Evolutionary conservation across 2,888 invertebrate genomes (phyloP).

Genomic region (Drosophila maculinotata): DNA sequence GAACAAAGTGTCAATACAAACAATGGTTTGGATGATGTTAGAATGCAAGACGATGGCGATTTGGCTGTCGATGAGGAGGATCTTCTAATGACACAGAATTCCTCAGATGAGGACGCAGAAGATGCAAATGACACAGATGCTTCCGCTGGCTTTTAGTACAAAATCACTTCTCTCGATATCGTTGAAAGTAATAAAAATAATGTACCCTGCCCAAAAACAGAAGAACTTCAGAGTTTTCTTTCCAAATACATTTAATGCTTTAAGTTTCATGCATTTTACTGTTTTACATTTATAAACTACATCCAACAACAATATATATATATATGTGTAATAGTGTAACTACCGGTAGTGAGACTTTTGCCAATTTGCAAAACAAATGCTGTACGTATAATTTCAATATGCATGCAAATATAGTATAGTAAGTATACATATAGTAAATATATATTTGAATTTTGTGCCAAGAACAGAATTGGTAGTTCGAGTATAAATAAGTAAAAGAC

Average conservation of each 20-base stretch:
- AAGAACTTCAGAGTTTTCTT: slow-evolving; percentile 37
- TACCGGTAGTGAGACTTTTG: slow-evolving; percentile 58
- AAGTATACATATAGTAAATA: slow-evolving; percentile 23
- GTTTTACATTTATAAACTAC: slow-evolving; percentile 61
- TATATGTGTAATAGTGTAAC: slow-evolving; percentile 42
- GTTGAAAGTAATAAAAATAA: slow-evolving; percentile 19
- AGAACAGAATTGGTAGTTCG: slow-evolving; percentile 33
- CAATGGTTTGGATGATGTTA: slow-evolving; percentile 34
- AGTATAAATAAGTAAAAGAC: slow-evolving; percentile 36
- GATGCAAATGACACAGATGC: slow-evolving; percentile 61
- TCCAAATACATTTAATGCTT: slow-evolving; percentile 62
- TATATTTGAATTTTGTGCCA: slow-evolving; percentile 51
- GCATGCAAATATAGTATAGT: slow-evolving; percentile 52
- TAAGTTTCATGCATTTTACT: slow-evolving; percentile 51
- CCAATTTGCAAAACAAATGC: slow-evolving; percentile 51
- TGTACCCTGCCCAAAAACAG: slow-evolving; percentile 15
- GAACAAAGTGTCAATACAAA: slow-evolving; percentile 30
- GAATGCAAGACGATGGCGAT: slow-evolving; percentile 65
- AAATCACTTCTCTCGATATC: slow-evolving; percentile 3
- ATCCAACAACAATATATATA: slow-evolving; percentile 66
- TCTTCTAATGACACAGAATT: slow-evolving; percentile 46
- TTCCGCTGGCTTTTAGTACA: slow-evolving; percentile 29
- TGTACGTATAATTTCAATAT: slow-evolving; percentile 49
- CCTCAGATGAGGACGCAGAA: slow-evolving; percentile 37
- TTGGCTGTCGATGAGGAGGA: slow-evolving; percentile 67